phyloP scores from a whole-genome alignment of 2,797 vertebrate species.

The Enteromius treurensis region DNA sequence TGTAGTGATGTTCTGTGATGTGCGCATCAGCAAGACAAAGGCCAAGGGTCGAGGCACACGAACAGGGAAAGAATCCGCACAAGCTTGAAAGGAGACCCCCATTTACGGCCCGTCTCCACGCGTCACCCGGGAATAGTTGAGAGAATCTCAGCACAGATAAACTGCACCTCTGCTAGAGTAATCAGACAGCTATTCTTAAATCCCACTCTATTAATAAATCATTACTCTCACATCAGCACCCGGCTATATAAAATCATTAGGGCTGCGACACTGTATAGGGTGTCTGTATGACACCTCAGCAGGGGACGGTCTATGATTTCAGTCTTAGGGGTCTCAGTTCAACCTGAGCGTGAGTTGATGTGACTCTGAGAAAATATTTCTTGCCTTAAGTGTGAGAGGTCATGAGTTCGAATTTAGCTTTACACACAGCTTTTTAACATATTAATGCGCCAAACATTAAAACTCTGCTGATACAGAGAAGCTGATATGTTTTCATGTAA shows the following conservation, averaged over 20 bases:
- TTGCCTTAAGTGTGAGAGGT: background rate
- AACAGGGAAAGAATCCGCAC: slow-evolving; percentile 73
- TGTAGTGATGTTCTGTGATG: slow-evolving; percentile 63
- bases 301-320: slow-evolving; percentile 32
- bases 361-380: slow-evolving; percentile 20
- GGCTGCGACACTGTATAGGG: slow-evolving; percentile 19
- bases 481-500: background rate
- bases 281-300: slow-evolving; percentile 34
- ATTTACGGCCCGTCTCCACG: slow-evolving; percentile 66
- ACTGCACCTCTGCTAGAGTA: slow-evolving; percentile 59
- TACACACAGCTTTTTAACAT: slow-evolving; percentile 1
- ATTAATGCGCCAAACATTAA: background rate
- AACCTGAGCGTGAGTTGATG: background rate
- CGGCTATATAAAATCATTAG: slow-evolving; percentile 62
- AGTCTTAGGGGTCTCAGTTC: background rate
- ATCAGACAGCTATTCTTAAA: slow-evolving; percentile 55
- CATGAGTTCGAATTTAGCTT: slow-evolving; percentile 12
- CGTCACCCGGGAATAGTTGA: slow-evolving; percentile 72
- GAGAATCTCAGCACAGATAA: slow-evolving; percentile 66
- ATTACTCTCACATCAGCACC: slow-evolving; percentile 55
- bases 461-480: background rate
- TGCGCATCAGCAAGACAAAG: slow-evolving; percentile 71
- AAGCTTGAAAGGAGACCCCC: slow-evolving; percentile 74
- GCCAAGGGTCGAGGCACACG: slow-evolving; percentile 68
- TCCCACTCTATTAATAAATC: slow-evolving; percentile 60